These are phyloP conservation scores for Eulacestoma nigropectus DNA, from an alignment of 2,113 vertebrate genomes.

Conservation along the genomic window DNA sequence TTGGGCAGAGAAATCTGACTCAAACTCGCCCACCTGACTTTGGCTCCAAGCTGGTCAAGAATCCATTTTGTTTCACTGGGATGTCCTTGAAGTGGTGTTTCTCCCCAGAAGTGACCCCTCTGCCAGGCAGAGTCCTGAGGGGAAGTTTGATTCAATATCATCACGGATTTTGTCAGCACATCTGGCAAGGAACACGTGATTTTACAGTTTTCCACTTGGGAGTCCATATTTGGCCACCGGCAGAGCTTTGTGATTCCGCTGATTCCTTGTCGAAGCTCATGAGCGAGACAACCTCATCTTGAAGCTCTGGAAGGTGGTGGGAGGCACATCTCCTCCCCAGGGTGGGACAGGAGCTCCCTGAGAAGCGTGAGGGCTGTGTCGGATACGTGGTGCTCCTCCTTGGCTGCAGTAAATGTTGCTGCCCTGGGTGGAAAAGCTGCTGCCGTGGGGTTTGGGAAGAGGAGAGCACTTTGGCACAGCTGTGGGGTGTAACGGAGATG, in stretches of 20 bases:
- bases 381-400: rapidly evolving
- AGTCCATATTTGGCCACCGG: background rate
- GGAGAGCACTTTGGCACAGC: background rate
- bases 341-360: background rate
- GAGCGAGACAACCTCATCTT: background rate
- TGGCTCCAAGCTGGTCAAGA: background rate
- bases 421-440: background rate
- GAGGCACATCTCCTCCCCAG: background rate
- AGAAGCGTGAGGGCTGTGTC: background rate
- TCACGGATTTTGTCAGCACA: background rate
- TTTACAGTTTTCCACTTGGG: background rate
- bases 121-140: background rate
- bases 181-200: background rate
- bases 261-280: background rate
- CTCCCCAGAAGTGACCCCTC: background rate
- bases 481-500: background rate
- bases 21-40: background rate
- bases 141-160: background rate
- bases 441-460: background rate
- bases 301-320: background rate
- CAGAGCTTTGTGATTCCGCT: background rate
- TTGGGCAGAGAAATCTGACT: background rate
- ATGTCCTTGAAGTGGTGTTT: background rate
- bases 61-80: background rate
- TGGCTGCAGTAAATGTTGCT: background rate